These are phyloP conservation scores for Brachionus plicatilis DNA, from an alignment of 1,140 invertebrate genomes.

Conservation along the genomic window DNA sequence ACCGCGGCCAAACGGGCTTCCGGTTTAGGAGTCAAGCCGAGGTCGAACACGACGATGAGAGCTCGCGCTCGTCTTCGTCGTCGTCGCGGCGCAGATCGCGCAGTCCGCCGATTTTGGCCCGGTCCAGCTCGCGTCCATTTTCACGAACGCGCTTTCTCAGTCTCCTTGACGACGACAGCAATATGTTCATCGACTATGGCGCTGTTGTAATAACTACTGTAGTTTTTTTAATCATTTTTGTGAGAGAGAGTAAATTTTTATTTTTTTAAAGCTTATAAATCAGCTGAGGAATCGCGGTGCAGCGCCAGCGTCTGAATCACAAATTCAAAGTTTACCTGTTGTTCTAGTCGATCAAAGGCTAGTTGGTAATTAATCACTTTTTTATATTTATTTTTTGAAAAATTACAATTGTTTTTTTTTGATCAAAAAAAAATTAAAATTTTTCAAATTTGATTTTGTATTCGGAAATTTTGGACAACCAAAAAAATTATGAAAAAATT, in stretches of 20 bases:
- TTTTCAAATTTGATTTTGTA: no score
- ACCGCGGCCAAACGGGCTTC: neutral
- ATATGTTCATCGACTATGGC: slow-evolving; percentile 19
- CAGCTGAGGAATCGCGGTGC: slow-evolving; percentile 34
- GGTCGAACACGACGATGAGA: neutral
- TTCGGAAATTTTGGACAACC: no score
- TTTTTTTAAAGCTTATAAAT: slow-evolving; percentile 30
- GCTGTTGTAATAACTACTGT: slow-evolving; percentile 30
- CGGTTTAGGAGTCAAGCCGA: neutral
- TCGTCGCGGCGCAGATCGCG: neutral
- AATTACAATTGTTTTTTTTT: no score
- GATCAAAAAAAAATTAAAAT: no score
- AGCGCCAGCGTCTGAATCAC: neutral
- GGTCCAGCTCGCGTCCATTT: neutral
- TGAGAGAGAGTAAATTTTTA: neutral
- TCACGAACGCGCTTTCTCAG: slow-evolving; percentile 1
- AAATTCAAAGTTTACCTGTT: slow-evolving; percentile 23
- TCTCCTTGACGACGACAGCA: neutral
- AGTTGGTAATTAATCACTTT: neutral
- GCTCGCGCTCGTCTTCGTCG: neutral
- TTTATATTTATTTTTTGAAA: neutral
- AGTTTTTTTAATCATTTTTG: neutral
- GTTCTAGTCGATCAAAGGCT: neutral
- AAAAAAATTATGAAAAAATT: no score
- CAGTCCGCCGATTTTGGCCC: slow-evolving; percentile 2